Base-by-base conservation (phyloP, 2,888 invertebrate species). In the Syrphus vitripennis region DNA sequence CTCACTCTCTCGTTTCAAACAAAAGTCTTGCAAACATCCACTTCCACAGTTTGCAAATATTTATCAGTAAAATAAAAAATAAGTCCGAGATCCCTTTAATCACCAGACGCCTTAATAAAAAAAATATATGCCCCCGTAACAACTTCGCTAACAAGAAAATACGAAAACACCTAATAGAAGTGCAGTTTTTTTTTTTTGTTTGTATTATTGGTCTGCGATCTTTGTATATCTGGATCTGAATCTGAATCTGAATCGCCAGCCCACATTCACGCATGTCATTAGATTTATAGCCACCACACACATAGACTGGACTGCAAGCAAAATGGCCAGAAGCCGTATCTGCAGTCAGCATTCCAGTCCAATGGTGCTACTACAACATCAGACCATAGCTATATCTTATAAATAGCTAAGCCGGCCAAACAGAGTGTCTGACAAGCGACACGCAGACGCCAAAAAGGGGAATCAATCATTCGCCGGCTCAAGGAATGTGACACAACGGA, bases 191-290 rank as follows among this genome's bases (percentile, higher is more conserved):
- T 19, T 42, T 19, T n/a, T n/a, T n/a, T n/a, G n/a, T n/a, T n/a
- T n/a, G n/a, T n/a, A 50, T 63, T 34, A 80, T 69, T 81, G 70
- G 70, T 42, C 80, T 84, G 76, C 31, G 45, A 50, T 16, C 12
- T 65, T 14, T 40, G 31, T 31, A 34, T 71, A 84, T 84, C 79
- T 79, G 59, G 65, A 57, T 34, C 16, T 31, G 19, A 14, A 63
- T 63, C 45, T 65, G 19, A 24, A 86, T 84, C 80, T n/a, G 26
- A 19, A 86, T 86, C 86, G 86, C 53, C 59, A 53, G 63, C 86
- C 86, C 82, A 86, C 86, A 82, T 82, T 86, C 81, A 82, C 86
- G 82, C 82, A 82, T 82, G 81, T 86, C 74, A 78, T 81, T 82
- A 78, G 86, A 86, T 86, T 86, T 86, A 82, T 86, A 61, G 74